Conservation (phyloP, 2,888 invertebrate genomes). For the Boloria selene region DNA sequence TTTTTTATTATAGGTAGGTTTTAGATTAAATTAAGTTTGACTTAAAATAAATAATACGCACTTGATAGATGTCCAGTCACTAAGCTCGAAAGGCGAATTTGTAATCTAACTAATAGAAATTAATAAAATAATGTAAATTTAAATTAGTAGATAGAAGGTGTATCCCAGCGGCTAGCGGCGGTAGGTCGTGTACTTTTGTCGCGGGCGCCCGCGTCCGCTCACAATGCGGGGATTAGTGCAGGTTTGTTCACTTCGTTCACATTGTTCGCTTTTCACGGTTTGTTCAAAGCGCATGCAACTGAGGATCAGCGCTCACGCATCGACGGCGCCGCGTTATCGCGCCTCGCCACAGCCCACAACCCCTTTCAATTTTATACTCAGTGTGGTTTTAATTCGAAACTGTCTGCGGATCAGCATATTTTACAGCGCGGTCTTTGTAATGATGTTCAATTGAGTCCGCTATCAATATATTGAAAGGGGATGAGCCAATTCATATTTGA, state of each 20-base stretch:
- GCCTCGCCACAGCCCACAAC: constrained; percentile 61
- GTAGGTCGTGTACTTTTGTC: constrained; percentile 48
- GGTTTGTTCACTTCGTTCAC: constrained; percentile 59
- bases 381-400: constrained; percentile 68
- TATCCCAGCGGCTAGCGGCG: constrained; percentile 37
- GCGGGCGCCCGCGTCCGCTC: constrained; percentile 36
- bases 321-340: constrained; percentile 64
- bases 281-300: constrained; percentile 56
- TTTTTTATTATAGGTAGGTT: too few species aligned
- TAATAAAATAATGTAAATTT: background rate
- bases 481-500: constrained; percentile 44
- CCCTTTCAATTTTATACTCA: constrained; percentile 65
- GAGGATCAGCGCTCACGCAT: constrained; percentile 60
- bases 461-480: constrained; percentile 62
- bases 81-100: too few species aligned
- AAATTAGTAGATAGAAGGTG: background rate
- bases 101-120: background rate
- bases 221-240: constrained; percentile 72
- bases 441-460: constrained; percentile 61
- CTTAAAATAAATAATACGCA: too few species aligned
- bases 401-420: constrained; percentile 75
- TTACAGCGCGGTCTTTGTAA: constrained; percentile 61
- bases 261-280: constrained; percentile 59
- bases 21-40: too few species aligned
- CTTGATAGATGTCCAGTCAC: too few species aligned